phyloP scores from a whole-genome alignment of 2,797 vertebrate species.

The Sardinella longiceps region DNA sequence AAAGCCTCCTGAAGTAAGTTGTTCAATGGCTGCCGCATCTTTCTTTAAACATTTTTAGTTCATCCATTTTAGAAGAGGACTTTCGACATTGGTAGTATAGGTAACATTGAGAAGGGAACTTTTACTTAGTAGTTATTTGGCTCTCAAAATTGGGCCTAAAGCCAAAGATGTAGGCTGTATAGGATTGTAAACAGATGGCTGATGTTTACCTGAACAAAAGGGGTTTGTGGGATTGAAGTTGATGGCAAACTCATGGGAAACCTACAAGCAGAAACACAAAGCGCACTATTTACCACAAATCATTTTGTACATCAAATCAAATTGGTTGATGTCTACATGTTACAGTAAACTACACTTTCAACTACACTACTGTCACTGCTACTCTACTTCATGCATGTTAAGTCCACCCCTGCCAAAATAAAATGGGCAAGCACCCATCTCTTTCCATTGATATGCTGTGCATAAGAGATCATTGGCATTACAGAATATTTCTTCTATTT shows the following conservation, averaged over 20 bases:
- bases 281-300: not conserved
- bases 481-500: not conserved
- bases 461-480: not conserved
- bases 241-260: constrained; percentile 98
- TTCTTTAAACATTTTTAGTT: not conserved
- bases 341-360: not conserved
- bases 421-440: not conserved
- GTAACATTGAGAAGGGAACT: not conserved
- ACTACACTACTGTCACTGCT: not conserved
- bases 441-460: not conserved
- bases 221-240: constrained; percentile 98
- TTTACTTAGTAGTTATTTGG: not conserved
- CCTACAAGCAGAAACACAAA: constrained; percentile 70
- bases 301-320: not conserved
- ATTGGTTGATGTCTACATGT: not conserved
- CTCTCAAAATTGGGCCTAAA: not conserved
- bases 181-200: not conserved
- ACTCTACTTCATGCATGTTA: not conserved
- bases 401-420: too few relatives aligned
- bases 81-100: not conserved
- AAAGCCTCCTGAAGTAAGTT: not conserved
- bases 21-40: not conserved
- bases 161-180: not conserved
- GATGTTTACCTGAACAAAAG: constrained; percentile 89
- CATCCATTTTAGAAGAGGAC: not conserved